These are phyloP conservation scores for Octonoba sinensis DNA, from an alignment of 2,888 invertebrate genomes.

Conservation along the genomic window DNA sequence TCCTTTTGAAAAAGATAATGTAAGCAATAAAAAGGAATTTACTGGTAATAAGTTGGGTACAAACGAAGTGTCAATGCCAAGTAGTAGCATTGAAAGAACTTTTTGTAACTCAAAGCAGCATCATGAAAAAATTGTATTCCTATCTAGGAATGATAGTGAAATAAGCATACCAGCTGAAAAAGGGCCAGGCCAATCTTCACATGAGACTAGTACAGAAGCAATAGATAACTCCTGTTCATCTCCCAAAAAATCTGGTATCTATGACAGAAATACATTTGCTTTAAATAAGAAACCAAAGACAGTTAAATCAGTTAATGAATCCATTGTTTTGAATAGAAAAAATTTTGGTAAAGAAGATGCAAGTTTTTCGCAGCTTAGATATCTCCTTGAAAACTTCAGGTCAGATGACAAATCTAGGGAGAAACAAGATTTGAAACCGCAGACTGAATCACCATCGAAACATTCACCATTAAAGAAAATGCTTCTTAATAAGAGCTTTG, in stretches of 20 bases:
- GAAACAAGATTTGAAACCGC: background rate
- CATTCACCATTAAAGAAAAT: background rate
- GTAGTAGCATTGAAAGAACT: too few species aligned
- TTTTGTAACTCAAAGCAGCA: too few species aligned
- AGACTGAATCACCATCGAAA: background rate
- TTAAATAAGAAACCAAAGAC: background rate
- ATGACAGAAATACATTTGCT: background rate
- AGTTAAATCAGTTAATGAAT: background rate
- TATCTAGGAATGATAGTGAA: background rate
- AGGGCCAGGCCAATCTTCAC: too few species aligned
- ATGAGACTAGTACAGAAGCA: background rate
- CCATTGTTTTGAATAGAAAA: background rate
- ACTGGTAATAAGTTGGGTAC: too few species aligned
- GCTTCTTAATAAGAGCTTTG: background rate
- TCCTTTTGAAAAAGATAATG: too few species aligned
- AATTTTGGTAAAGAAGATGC: background rate
- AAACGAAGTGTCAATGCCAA: too few species aligned
- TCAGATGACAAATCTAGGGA: background rate
- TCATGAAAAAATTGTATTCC: too few species aligned
- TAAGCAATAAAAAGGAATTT: too few species aligned
- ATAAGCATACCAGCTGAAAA: background rate
- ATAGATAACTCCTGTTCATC: background rate
- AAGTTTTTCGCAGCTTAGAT: slow-evolving; percentile 46
- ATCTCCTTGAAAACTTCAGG: slow-evolving; percentile 37
- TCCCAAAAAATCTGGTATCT: background rate